Evolutionary conservation across 2,113 vertebrate species (phyloP).

Genomic region (Semnopithecus entellus): DNA sequence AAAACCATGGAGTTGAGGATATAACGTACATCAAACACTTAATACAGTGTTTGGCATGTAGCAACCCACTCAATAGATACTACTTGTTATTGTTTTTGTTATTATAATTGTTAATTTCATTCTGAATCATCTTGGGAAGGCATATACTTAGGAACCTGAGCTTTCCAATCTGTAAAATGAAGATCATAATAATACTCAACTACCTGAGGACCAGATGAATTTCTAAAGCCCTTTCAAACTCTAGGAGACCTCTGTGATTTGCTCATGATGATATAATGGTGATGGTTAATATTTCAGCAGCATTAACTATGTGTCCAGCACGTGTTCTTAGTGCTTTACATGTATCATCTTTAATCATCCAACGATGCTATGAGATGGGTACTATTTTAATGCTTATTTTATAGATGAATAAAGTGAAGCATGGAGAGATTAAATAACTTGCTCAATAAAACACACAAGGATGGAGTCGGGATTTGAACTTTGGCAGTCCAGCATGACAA

Average conservation of each 20-base stretch:
- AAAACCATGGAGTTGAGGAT: background rate
- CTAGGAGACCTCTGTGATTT: background rate
- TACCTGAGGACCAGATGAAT: background rate
- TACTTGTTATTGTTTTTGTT: background rate
- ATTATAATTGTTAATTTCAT: slow-evolving; percentile 29
- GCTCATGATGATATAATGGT: background rate
- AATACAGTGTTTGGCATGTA: background rate
- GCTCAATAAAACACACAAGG: background rate
- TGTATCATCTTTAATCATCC: background rate
- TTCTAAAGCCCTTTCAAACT: slow-evolving; percentile 20
- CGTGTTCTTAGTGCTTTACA: background rate
- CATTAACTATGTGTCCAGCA: background rate
- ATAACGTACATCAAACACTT: background rate
- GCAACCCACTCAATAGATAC: background rate
- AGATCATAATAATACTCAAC: background rate
- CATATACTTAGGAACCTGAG: background rate
- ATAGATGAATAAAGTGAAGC: slow-evolving; percentile 40
- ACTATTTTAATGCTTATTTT: background rate
- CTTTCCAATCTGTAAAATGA: slow-evolving; percentile 8
- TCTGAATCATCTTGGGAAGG: slow-evolving; percentile 26
- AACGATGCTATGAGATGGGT: background rate
- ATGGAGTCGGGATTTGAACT: background rate
- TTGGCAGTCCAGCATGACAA: background rate
- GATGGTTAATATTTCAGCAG: background rate
- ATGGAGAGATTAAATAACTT: background rate